Base-by-base conservation (phyloP, 2,888 invertebrate species). In the Tachystola acroxantha region DNA sequence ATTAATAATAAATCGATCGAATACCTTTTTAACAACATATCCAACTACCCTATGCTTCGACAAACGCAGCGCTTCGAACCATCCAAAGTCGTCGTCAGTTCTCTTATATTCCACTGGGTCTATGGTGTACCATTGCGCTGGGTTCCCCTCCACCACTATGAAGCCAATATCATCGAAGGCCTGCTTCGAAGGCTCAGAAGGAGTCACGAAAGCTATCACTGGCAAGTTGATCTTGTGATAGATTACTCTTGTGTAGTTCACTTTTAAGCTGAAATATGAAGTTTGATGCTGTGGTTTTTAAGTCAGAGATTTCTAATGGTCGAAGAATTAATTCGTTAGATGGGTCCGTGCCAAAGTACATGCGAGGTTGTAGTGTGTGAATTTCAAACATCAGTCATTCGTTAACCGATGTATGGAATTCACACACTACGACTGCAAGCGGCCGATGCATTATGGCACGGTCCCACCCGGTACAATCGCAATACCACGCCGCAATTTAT, bases 111-210 rank as follows among this genome's bases (percentile, higher is more conserved):
- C 41, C 12, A 56, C 57, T 0, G 62, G 16, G 5, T 51, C 12
- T 5, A 74, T 42, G 0, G 39, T 41, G 0, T 26, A 3, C 74
- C 76, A 80, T 0, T 7, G 40, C 48, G 0, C 29, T 4, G 28
- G 36, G 0, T 37, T 42, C 3, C 32, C 19, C 0, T 58, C 46
- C 0, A 69, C 62, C 0, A 81, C 56, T 12, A 82, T 59, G 11
- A 81, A 57, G 0, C 74, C 81, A 1, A 80, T 57, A 34, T 81
- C 80, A 25, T 81, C 79, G 36, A 53, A 76, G 0, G 47, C 39
- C 38, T 79, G 75, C 26, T 62, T 64, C 0, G 70, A 53, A 0
- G 40, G 44, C 0, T 61, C 48, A 0, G 67, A 51, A 0, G 81
- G 71, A 0, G 68, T 4, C 0, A 81, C 64, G 25, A 77, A 67